phyloP scores from a whole-genome alignment of 2,113 vertebrate genomes.

The Cinclus cinclus region DNA sequence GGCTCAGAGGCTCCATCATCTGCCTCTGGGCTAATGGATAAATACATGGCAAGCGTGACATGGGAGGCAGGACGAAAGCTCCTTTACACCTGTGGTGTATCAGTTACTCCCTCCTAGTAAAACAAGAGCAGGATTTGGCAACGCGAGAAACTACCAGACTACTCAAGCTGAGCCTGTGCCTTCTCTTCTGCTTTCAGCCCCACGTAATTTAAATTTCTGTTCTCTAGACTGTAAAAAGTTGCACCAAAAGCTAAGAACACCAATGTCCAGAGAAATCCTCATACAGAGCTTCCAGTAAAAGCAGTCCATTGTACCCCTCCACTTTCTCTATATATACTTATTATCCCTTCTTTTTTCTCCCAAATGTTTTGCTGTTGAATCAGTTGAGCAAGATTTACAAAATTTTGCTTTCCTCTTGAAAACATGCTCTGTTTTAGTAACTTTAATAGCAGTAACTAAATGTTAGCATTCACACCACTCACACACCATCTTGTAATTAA shows the following conservation, averaged over 20 bases:
- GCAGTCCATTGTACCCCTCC: background rate
- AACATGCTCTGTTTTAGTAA: background rate
- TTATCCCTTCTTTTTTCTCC: background rate
- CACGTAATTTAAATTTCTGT: background rate
- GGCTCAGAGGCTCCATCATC: background rate
- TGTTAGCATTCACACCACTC: background rate
- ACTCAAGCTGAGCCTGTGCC: background rate
- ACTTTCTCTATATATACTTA: background rate
- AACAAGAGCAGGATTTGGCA: background rate
- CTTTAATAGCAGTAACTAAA: background rate
- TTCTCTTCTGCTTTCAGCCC: background rate
- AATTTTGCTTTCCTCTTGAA: background rate
- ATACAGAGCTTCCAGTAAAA: background rate
- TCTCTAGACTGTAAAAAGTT: rapidly evolving
- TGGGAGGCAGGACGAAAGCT: rapidly evolving
- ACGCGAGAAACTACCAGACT: rapidly evolving
- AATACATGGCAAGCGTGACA: rapidly evolving
- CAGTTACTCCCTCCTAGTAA: rapidly evolving
- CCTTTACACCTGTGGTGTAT: background rate
- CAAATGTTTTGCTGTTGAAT: background rate
- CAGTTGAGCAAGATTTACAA: background rate
- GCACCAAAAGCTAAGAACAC: background rate
- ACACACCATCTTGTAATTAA: background rate
- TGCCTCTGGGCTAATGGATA: background rate
- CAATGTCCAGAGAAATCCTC: background rate